phyloP scores from a whole-genome alignment of 2,113 vertebrate species.

The Eidolon helvum region DNA sequence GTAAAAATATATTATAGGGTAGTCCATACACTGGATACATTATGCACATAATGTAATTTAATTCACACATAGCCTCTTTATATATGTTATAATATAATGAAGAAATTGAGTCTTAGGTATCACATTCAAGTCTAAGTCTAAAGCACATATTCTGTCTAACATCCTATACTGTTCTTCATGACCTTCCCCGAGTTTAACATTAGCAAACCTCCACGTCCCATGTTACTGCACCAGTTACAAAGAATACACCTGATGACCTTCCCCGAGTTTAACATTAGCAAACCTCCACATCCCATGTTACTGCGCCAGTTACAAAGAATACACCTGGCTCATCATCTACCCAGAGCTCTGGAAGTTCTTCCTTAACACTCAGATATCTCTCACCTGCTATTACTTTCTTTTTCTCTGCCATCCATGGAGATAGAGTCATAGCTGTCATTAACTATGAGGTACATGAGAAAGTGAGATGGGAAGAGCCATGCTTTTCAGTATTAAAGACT shows the following conservation, averaged over 20 bases:
- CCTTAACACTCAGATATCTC: background rate
- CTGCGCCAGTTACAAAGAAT: background rate
- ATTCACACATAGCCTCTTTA: background rate
- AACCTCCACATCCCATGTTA: background rate
- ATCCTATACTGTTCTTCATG: background rate
- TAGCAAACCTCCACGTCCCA: background rate
- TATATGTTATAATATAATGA: background rate
- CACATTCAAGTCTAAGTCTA: background rate
- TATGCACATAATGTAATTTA: background rate
- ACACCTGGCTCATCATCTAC: background rate
- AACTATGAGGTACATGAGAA: accelerated
- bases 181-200: background rate
- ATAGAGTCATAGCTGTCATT: background rate
- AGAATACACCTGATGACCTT: too few relatives aligned
- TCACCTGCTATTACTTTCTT: background rate
- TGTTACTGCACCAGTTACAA: background rate
- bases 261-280: background rate
- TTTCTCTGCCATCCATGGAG: accelerated
- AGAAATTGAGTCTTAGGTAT: background rate
- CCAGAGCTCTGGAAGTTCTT: background rate
- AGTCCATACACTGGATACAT: background rate
- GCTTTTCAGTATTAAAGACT: background rate
- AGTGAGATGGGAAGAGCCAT: accelerated
- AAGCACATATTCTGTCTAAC: background rate
- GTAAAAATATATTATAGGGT: background rate